Evolutionary conservation across 2,113 vertebrate species (phyloP), one percentile per base, ranked within the genome.

Genomic region (Rhombomys opimus): DNA sequence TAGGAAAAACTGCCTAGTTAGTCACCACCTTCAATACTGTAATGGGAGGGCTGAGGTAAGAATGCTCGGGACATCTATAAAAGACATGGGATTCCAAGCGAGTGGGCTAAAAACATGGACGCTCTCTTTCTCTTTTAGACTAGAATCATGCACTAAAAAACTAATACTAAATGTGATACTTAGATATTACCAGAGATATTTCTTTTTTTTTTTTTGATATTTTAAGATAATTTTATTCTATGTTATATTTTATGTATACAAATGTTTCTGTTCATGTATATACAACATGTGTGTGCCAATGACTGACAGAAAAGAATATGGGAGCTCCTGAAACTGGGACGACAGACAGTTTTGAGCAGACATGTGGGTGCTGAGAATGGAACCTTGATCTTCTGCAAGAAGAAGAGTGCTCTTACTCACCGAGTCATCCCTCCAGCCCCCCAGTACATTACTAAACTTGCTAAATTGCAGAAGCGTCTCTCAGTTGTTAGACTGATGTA

Each of bases 71-170:
- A 97, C 97, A 98, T 98, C 2, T 91, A 11, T 96, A 98, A 95
- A 98, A 98, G 98, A 98, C 96, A 93, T 95, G 95, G 7, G 35
- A 25, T 98, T 98, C 98, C 97, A 98, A 96, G 97, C 93, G 98
- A 97, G 98, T 97, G 87, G 95, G 89, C 97, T 57, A 81, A 81
- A 97, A 92, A 96, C 95, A 78, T 92, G 90, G 95, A 89, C 0
- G 90, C 96, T 97, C 89, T 27, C 41, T 81, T 2, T n/a, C 89
- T 97, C 9, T 15, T 72, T 97, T 97, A 98, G 94, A 89, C 57
- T 97, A 95, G 97, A 86, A 95, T 97, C 97, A 96, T 96, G 93
- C 97, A 59, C 59, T 94, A 77, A 80, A 97, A 97, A 95, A 20
- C 95, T 91, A 95, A 94, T 97, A 96, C 76, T 96, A 97, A 97